Conservation (phyloP, 2,113 vertebrate genomes). For the Uropsilus gracilis region DNA sequence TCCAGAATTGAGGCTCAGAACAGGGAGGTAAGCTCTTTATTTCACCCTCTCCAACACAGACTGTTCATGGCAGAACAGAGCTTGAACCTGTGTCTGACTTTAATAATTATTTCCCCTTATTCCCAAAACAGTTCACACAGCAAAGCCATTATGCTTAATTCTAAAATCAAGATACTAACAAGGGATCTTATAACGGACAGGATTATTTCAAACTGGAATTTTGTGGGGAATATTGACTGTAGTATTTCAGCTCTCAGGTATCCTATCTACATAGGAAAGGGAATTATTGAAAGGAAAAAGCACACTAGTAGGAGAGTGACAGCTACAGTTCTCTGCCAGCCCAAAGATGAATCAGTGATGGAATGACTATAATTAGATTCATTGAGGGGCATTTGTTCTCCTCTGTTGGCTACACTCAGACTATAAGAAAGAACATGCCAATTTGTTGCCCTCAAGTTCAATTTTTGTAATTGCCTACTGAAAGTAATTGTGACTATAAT, state of each 20-base stretch:
- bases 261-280: background rate
- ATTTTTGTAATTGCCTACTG: conserved; percentile 32
- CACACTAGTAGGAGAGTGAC: background rate
- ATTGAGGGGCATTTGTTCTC: background rate
- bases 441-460: conserved; percentile 1
- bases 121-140: background rate
- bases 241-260: background rate
- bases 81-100: background rate
- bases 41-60: too few species aligned
- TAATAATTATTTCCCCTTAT: background rate
- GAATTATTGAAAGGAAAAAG: background rate
- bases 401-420: background rate
- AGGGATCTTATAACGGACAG: background rate
- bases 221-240: background rate
- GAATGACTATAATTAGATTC: background rate
- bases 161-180: background rate
- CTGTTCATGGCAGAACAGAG: background rate
- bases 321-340: background rate
- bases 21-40: background rate
- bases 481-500: conserved; percentile 14
- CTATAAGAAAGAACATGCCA: background rate
- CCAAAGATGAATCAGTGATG: background rate
- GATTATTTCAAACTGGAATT: background rate
- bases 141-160: background rate
- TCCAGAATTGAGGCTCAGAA: background rate